Evolutionary conservation across 2,113 vertebrate genomes (phyloP).

Genomic region (Macaca nemestrina): DNA sequence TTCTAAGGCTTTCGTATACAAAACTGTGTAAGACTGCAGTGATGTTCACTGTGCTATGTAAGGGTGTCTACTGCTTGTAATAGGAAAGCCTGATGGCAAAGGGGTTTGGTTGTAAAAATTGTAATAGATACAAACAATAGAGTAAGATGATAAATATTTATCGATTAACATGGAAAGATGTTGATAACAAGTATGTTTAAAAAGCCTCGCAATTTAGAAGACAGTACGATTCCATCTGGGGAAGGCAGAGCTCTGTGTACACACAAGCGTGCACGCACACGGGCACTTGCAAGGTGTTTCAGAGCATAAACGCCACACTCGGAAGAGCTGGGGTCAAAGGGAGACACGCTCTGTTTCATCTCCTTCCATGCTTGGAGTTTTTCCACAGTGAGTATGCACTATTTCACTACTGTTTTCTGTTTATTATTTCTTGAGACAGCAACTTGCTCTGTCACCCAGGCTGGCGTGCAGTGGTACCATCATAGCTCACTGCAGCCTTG

Average conservation of each 20-base stretch:
- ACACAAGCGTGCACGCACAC: neutral
- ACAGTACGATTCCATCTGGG: neutral
- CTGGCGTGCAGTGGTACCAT: neutral
- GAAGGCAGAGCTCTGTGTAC: neutral
- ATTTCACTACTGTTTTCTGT: neutral
- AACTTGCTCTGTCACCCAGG: neutral
- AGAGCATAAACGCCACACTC: neutral
- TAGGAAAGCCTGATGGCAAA: neutral
- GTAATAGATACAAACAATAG: neutral
- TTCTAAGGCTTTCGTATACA: neutral
- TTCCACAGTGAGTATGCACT: neutral
- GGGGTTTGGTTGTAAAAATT: neutral
- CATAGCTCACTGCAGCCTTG: too few species aligned
- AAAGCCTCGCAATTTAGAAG: neutral
- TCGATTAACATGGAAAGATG: neutral
- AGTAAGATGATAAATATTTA: neutral
- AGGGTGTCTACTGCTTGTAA: neutral
- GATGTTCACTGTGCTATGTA: neutral
- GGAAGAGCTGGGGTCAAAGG: neutral
- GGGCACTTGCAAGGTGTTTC: neutral
- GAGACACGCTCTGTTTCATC: neutral
- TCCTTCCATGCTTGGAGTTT: neutral
- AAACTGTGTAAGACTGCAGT: neutral
- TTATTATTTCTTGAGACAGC: neutral
- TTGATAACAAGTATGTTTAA: neutral